Evolutionary conservation across 2,113 vertebrate species (phyloP), one percentile per base, ranked within the genome.

Genomic region (Thunnus thynnus): DNA sequence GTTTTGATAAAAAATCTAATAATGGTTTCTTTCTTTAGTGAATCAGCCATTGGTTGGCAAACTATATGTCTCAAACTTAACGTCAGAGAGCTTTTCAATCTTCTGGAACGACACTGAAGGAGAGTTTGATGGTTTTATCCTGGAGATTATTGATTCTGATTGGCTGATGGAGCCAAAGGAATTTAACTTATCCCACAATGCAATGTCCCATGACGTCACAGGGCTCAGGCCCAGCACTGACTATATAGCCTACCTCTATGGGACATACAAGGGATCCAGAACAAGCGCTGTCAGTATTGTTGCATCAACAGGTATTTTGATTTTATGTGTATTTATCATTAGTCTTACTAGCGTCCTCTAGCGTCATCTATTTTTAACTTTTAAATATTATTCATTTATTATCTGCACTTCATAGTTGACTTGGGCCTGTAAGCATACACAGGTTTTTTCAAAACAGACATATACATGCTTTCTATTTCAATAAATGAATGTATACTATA

Each of bases 131-230:
- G 36, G 68, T 89, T 99, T 97, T 96, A 95, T 95, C 91, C 92
- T 98, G 96, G 97, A 99, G 95, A 96, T 99, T 94, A 96, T 98
- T 97, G 97, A 99, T 96, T 97, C 97, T 76, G 96, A 97, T 95
- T 98, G 97, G 97, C 96, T 97, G 89, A 93, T 92, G 92, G 96
- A 97, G 87, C 94, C 92, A 41, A 88, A 89, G 90, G 97, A 96
- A 87, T 95, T 95, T 93, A 98, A 97, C 80, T 10, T 97, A 73
- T 96, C 97, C 61, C 94, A 88, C 81, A 85, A 89, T 90, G 93
- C 94, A 66, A 93, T 92, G 87, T 96, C 94, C 54, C 89, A 94
- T 86, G 91, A 95, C 65, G 93, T 99, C 92, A 94, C 95, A 55
- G 97, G 97, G 94, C 96, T 99, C 25, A 92, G 93, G 80, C 96